A percentile compares a stretch with the other conserved stretches of the same genome.
phyloP scores from a whole-genome alignment of 2,113 vertebrate genomes.

The Eurystomus gularis region DNA sequence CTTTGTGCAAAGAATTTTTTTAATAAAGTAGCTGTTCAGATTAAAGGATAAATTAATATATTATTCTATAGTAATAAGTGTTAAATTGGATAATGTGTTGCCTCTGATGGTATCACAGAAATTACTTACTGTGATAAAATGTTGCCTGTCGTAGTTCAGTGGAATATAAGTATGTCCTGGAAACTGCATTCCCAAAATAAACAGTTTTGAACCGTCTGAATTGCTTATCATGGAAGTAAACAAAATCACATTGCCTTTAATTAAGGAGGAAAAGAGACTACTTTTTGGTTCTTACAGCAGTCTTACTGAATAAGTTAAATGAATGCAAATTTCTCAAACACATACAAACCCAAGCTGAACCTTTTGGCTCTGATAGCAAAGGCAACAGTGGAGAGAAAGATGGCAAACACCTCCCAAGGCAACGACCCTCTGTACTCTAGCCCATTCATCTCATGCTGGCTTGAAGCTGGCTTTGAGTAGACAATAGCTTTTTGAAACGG shows the following conservation, averaged over 20 bases:
- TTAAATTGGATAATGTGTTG: slow-evolving; percentile 13
- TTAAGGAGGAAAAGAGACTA: not conserved
- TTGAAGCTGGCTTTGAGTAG: not conserved
- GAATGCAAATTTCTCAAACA: not conserved
- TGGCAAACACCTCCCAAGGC: not conserved
- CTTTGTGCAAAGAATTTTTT: slow-evolving; percentile 33
- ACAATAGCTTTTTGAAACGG: slow-evolving; percentile 50
- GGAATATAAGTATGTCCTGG: not conserved
- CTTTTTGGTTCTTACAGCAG: not conserved
- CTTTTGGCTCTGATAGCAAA: not conserved
- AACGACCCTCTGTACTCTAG: not conserved
- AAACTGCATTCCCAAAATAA: not conserved
- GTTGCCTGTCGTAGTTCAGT: not conserved
- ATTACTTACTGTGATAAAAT: not conserved
- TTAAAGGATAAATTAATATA: slow-evolving; percentile 29
- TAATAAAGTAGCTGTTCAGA: slow-evolving; percentile 42
- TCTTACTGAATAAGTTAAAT: not conserved
- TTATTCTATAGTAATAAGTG: slow-evolving; percentile 9
- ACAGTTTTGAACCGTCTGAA: not conserved
- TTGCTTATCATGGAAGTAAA: not conserved
- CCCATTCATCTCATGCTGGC: not conserved
- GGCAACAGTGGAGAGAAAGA: not conserved
- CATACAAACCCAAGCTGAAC: accelerated
- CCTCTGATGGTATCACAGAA: slow-evolving; percentile 27
- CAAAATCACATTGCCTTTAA: not conserved